These are phyloP conservation scores for Graptemys geographica DNA, from an alignment of 2,797 vertebrate species.

Conservation along the genomic window DNA sequence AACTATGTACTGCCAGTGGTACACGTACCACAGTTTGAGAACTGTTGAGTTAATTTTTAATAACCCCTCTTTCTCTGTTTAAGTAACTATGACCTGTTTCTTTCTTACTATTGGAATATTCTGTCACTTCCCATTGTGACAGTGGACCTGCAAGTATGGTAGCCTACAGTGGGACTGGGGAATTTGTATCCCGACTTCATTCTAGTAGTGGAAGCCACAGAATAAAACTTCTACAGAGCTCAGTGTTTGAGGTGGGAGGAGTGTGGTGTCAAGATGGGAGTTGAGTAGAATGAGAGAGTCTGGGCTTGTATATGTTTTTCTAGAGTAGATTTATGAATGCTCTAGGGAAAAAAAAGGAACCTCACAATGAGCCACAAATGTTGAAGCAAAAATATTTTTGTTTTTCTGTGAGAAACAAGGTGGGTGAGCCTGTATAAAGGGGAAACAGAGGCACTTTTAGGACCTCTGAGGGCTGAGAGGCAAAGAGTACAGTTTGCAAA, in stretches of 20 bases:
- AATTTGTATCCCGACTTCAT: constrained; percentile 31
- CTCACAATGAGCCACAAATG: constrained; percentile 29
- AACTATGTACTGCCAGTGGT: background rate
- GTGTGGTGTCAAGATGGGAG: background rate
- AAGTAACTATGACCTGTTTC: background rate
- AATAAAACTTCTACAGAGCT: constrained; percentile 34
- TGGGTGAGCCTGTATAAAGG: background rate
- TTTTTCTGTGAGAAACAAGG: background rate
- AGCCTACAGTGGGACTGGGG: background rate
- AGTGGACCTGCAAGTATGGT: background rate
- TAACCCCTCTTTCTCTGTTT: background rate
- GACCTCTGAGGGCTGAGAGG: background rate
- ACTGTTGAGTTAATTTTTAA: background rate
- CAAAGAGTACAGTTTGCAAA: background rate
- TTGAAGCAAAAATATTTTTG: background rate
- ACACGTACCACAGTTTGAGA: background rate
- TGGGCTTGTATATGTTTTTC: background rate
- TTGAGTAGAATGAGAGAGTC: background rate
- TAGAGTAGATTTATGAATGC: constrained; percentile 10
- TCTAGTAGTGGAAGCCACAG: constrained; percentile 37
- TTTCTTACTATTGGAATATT: constrained; percentile 1
- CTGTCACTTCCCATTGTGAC: background rate
- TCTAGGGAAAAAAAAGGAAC: background rate
- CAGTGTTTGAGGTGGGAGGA: background rate
- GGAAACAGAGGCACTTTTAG: background rate